These are phyloP conservation scores for Galerucella nymphaeae DNA, from an alignment of 2,888 invertebrate genomes.

Conservation along the genomic window DNA sequence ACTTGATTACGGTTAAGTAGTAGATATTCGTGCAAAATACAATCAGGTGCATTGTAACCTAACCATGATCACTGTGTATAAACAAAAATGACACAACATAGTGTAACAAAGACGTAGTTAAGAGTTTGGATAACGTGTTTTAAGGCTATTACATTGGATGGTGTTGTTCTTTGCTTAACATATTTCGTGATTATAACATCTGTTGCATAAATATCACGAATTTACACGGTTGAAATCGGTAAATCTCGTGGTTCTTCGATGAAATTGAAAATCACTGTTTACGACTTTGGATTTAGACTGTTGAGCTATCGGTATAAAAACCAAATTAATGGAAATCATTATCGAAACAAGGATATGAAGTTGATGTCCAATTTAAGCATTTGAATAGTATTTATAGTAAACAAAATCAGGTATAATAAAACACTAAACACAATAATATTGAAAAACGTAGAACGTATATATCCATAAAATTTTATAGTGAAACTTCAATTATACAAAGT, in stretches of 20 bases:
- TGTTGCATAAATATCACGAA: slow-evolving; percentile 27
- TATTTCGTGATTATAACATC: slow-evolving; percentile 33
- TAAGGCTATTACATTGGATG: slow-evolving; percentile 23
- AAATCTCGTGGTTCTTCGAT: background rate
- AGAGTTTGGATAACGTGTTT: slow-evolving; percentile 22
- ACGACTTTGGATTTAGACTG: background rate
- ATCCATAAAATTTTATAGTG: too few relatives aligned
- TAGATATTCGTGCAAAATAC: too few relatives aligned
- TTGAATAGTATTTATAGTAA: background rate
- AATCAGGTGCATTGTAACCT: too few relatives aligned
- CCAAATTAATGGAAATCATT: background rate
- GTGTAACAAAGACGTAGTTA: slow-evolving; percentile 20
- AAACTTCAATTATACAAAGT: too few relatives aligned
- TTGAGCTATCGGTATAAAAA: background rate
- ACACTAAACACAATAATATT: background rate
- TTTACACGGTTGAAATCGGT: slow-evolving; percentile 10
- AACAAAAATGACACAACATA: slow-evolving; percentile 17
- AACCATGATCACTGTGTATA: background rate
- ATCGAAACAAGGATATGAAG: background rate
- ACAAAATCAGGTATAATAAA: background rate
- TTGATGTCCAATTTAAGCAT: background rate
- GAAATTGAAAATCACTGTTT: background rate
- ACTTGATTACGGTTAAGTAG: too few relatives aligned
- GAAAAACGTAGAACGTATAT: background rate
- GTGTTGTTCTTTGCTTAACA: slow-evolving; percentile 28